Evolutionary conservation across 2,113 vertebrate genomes (phyloP), one percentile per base, ranked within the genome.

Genomic region (Sinocyclocheilus grahami): DNA sequence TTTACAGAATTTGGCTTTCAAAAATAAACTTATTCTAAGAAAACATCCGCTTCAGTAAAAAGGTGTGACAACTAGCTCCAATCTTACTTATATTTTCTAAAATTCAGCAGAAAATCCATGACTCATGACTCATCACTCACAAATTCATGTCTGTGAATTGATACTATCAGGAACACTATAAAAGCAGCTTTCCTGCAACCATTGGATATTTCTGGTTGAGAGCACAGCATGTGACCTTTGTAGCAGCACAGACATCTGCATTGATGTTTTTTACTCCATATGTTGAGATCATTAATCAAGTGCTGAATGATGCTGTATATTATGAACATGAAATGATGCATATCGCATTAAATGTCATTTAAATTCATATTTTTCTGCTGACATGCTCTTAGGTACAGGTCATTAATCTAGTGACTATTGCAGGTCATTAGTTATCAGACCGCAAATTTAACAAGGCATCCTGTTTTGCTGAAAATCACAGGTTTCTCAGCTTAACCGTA

Each of bases 341-440:
- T 80, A 76, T 69, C 46, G 48, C 53, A 80, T 72, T 46, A 83
- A 83, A 89, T 60, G 79, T 22, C 46, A 83, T 39, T 39, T 78
- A 87, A 75, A 86, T 46, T 85, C 74, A n/a, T 51, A 30, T 83
- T 87, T 85, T 80, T 84, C 53, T 89, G 86, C 83, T 83, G 86
- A 89, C 74, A 87, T 83, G 22, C 48, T 87, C 53, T 69, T 60
- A 86, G 80, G 71, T 27, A 72, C 82, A 86, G 75, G 33, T 42
- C 69, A 86, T 88, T 86, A 89, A 87, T 89, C 83, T 42, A 30
- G 55, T 39, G 62, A 81, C 77, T 78, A 85, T 63, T 76, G 27
- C 39, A 51, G 72, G 58, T 53, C 78, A 63, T 74, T 83, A 74
- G 69, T 74, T 37, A 72, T 58, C 30, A 74, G 30, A 83, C 46